A percentile compares a stretch with the other conserved stretches of the same genome.
Conservation (phyloP, 1,140 invertebrate species). For the Orius insidiosus region DNA sequence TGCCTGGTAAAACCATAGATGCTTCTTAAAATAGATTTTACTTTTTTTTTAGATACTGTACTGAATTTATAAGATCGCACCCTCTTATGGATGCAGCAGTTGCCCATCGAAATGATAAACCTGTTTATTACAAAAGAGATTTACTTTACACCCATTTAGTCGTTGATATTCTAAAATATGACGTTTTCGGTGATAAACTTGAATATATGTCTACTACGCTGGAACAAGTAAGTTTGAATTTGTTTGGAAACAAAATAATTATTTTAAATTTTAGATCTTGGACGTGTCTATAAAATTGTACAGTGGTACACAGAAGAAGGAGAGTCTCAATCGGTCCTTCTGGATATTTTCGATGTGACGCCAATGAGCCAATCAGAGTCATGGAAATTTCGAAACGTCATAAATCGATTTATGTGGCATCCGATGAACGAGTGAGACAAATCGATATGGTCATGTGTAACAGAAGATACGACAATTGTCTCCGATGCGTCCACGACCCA, state of each 20-base stretch:
- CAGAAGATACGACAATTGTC: slow-evolving; percentile 68
- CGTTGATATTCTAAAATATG: slow-evolving; percentile 65
- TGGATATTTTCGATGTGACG: slow-evolving; percentile 76
- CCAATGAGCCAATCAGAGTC: slow-evolving; percentile 64
- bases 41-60: slow-evolving; percentile 46
- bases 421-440: slow-evolving; percentile 65
- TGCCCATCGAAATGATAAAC: slow-evolving; percentile 68
- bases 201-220: slow-evolving; percentile 74
- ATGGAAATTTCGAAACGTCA: slow-evolving; percentile 69
- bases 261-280: slow-evolving; percentile 49
- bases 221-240: slow-evolving; percentile 60
- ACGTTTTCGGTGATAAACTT: slow-evolving; percentile 47
- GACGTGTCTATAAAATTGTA: slow-evolving; percentile 79
- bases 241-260: no score
- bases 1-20: slow-evolving; percentile 34
- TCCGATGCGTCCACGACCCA: slow-evolving; percentile 71
- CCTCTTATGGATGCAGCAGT: slow-evolving; percentile 89
- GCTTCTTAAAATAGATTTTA: neutral
- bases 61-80: slow-evolving; percentile 85
- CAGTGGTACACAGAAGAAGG: slow-evolving; percentile 61
- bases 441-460: slow-evolving; percentile 70
- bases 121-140: slow-evolving; percentile 76
- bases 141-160: slow-evolving; percentile 71
- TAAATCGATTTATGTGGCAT: slow-evolving; percentile 73
- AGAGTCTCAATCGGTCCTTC: slow-evolving; percentile 57